These are phyloP conservation scores for Turritopsis rubra DNA, from an alignment of 30 jellyfish, hydroid and myxozoan species.

Conservation along the genomic window DNA sequence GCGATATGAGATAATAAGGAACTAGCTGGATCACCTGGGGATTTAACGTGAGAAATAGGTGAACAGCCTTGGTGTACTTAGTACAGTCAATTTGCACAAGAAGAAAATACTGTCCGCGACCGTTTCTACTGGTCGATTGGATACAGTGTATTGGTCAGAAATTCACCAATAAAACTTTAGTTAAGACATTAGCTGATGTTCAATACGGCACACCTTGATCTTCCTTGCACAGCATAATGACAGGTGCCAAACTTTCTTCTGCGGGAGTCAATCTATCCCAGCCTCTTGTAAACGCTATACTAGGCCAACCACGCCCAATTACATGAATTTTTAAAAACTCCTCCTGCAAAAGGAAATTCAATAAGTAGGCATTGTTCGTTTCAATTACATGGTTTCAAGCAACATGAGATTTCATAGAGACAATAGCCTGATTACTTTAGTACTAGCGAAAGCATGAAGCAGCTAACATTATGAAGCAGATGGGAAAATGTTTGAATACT, in stretches of 20 bases:
- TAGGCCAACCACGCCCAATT: constrained; percentile 76
- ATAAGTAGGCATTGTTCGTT: neutral
- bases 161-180: neutral
- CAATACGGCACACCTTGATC: neutral
- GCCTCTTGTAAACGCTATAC: constrained; percentile 51
- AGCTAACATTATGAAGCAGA: too few relatives aligned
- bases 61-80: too few relatives aligned
- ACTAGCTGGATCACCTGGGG: too few relatives aligned
- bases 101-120: too few relatives aligned
- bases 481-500: neutral
- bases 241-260: constrained; percentile 23
- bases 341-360: constrained; percentile 24
- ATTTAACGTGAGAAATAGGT: too few relatives aligned
- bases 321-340: constrained; percentile 47
- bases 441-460: too few relatives aligned
- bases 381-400: neutral
- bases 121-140: too few relatives aligned
- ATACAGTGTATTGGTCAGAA: too few relatives aligned
- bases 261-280: constrained; percentile 72
- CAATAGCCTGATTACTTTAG: too few relatives aligned
- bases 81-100: too few relatives aligned
- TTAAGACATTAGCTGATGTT: neutral
- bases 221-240: neutral
- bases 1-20: neutral
- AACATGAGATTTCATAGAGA: neutral